These are phyloP conservation scores for Dinoponera quadriceps DNA, from an alignment of 1,140 invertebrate species.

Conservation along the genomic window DNA sequence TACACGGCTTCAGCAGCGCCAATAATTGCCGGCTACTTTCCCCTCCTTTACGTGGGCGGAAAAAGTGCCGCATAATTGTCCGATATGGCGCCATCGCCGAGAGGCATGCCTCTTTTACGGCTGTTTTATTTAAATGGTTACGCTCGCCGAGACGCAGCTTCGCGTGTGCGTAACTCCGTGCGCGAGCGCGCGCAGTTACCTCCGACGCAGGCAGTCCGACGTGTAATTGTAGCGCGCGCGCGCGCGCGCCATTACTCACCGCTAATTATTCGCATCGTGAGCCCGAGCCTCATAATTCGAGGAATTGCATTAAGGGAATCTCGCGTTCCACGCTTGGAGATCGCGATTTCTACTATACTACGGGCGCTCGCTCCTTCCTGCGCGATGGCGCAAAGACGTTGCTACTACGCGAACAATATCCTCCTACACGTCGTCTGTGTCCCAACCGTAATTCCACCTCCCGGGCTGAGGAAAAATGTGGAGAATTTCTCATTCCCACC, in stretches of 20 bases:
- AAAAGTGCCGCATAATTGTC: conserved; percentile 50
- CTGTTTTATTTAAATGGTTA: conserved; percentile 51
- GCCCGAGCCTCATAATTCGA: conserved; percentile 55
- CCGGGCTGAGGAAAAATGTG: background rate
- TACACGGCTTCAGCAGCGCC: conserved; percentile 20
- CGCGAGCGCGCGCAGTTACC: background rate
- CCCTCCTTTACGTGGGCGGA: background rate
- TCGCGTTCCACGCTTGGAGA: conserved; percentile 45
- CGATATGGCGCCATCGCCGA: conserved; percentile 44
- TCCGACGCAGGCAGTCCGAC: conserved; percentile 9
- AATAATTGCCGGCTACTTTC: conserved; percentile 51
- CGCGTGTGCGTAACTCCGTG: background rate
- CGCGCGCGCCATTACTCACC: conserved; percentile 55
- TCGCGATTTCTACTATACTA: conserved; percentile 43
- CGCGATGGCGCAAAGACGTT: background rate
- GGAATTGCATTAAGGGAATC: conserved; percentile 54
- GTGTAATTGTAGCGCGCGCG: conserved; percentile 58
- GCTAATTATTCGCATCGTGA: conserved; percentile 58
- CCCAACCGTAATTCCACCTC: conserved; percentile 19
- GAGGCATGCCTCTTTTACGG: background rate
- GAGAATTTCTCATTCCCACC: conserved; percentile 13
- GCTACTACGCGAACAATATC: conserved; percentile 19
- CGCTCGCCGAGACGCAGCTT: background rate
- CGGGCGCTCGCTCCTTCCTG: conserved; percentile 21
- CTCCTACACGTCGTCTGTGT: background rate